Percentiles rank a stretch among this genome's conserved stretches.
These are phyloP conservation scores for Lampropteryx suffumata DNA, from an alignment of 2,888 invertebrate genomes.

Conservation along the genomic window DNA sequence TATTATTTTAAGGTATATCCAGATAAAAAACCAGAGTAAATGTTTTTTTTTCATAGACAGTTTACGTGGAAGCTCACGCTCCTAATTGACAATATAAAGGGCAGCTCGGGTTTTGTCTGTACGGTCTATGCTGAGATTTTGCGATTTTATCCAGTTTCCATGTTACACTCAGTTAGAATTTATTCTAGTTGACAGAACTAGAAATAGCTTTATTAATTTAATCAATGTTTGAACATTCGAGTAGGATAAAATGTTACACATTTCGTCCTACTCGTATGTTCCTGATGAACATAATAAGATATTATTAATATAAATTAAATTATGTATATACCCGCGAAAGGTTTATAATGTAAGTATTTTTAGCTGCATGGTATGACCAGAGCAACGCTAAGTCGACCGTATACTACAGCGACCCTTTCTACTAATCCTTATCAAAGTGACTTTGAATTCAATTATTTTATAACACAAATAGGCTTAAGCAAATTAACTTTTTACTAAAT, in stretches of 20 bases:
- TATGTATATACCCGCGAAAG: too few species aligned
- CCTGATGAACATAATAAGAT: too few species aligned
- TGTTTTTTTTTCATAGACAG: not conserved
- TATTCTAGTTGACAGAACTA: conserved; percentile 2
- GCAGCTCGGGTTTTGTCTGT: conserved; percentile 21
- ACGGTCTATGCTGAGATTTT: conserved; percentile 7
- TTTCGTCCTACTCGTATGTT: too few species aligned
- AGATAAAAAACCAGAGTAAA: too few species aligned
- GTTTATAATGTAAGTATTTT: too few species aligned
- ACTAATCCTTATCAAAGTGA: conserved; percentile 21
- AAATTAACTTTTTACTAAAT: conserved; percentile 22
- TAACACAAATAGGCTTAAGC: conserved; percentile 17
- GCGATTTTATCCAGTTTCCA: conserved; percentile 21
- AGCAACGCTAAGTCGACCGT: not conserved
- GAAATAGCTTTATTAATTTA: not conserved
- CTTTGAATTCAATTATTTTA: conserved; percentile 21
- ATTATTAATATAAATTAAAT: too few species aligned
- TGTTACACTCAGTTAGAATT: conserved; percentile 7
- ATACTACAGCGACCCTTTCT: conserved; percentile 7
- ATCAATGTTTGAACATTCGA: not conserved
- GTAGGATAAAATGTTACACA: too few species aligned
- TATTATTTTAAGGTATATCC: too few species aligned
- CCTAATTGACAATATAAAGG: conserved; percentile 37
- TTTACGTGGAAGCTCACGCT: conserved; percentile 13
- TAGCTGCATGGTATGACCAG: not conserved